Conservation (phyloP, 2,888 invertebrate genomes). For the Pocota personata region DNA sequence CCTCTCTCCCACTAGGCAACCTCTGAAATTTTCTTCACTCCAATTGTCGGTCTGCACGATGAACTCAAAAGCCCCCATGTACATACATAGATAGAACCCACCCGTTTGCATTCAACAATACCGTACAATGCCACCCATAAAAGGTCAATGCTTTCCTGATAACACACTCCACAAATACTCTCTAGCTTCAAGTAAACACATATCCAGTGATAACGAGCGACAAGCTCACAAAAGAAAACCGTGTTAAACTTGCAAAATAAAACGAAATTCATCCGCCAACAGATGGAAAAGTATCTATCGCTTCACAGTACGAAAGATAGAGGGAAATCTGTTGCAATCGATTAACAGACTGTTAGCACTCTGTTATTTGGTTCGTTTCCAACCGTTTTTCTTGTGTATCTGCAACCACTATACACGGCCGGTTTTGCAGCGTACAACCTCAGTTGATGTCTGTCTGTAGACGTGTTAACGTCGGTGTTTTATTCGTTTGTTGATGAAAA, state of each 20-base stretch:
- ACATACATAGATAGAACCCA: too few species aligned
- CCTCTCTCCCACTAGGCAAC: neutral
- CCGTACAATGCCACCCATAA: constrained; percentile 34
- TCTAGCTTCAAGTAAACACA: constrained; percentile 21
- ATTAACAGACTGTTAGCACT: constrained; percentile 37
- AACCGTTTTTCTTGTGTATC: constrained; percentile 24
- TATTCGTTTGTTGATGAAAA: neutral
- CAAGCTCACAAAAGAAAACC: constrained; percentile 24
- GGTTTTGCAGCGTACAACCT: constrained; percentile 37
- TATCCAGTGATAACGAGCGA: constrained; percentile 25
- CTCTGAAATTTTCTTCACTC: constrained; percentile 13
- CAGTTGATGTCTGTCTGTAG: constrained; percentile 58
- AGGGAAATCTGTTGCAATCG: constrained; percentile 36
- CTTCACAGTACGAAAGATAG: constrained; percentile 23
- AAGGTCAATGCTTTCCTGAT: constrained; percentile 71
- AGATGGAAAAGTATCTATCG: constrained; percentile 49
- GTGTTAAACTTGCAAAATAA: constrained; percentile 8
- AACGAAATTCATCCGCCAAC: constrained; percentile 38
- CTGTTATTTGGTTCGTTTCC: constrained; percentile 44
- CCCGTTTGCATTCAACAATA: constrained; percentile 16
- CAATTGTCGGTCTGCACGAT: neutral
- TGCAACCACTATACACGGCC: constrained; percentile 61
- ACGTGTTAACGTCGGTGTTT: constrained; percentile 23
- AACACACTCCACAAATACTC: constrained; percentile 51
- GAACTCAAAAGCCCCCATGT: neutral